Evolutionary conservation across 2,797 vertebrate genomes (phyloP).

Genomic region (Ctenopoma multispine): DNA sequence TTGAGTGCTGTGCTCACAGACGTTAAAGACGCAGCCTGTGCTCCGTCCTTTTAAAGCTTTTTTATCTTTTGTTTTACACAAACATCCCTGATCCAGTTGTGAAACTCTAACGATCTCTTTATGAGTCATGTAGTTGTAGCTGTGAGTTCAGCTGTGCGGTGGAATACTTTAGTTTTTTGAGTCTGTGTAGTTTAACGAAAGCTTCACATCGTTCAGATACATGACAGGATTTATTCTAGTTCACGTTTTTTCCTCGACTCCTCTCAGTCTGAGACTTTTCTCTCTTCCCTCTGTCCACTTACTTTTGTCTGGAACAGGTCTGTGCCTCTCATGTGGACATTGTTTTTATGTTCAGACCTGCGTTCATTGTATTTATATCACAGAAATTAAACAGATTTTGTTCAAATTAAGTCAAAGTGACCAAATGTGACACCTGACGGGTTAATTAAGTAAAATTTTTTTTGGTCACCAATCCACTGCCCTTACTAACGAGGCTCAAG

Average conservation of each 20-base stretch:
- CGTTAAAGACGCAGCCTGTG: slow-evolving; percentile 28
- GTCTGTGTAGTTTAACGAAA: slow-evolving; percentile 17
- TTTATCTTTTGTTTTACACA: background rate
- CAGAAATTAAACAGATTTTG: background rate
- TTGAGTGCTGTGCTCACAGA: background rate
- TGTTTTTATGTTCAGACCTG: background rate
- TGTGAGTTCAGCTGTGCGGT: slow-evolving; percentile 17
- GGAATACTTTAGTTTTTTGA: slow-evolving; percentile 22
- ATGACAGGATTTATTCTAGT: background rate
- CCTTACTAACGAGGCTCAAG: background rate
- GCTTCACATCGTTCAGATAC: slow-evolving; percentile 21
- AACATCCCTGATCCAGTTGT: background rate
- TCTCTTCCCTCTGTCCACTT: slow-evolving; percentile 33
- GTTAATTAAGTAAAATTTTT: background rate
- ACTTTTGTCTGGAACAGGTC: slow-evolving; percentile 25
- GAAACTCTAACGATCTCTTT: slow-evolving; percentile 15
- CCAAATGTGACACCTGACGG: background rate
- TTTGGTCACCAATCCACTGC: background rate
- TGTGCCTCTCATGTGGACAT: background rate
- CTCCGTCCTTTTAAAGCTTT: background rate
- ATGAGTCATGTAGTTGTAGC: slow-evolving; percentile 14
- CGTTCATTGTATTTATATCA: background rate
- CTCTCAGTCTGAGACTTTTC: background rate
- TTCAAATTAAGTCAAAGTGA: background rate
- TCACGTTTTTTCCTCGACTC: background rate